Conservation (phyloP, 2,113 vertebrate genomes). For the Phasianus colchicus region DNA sequence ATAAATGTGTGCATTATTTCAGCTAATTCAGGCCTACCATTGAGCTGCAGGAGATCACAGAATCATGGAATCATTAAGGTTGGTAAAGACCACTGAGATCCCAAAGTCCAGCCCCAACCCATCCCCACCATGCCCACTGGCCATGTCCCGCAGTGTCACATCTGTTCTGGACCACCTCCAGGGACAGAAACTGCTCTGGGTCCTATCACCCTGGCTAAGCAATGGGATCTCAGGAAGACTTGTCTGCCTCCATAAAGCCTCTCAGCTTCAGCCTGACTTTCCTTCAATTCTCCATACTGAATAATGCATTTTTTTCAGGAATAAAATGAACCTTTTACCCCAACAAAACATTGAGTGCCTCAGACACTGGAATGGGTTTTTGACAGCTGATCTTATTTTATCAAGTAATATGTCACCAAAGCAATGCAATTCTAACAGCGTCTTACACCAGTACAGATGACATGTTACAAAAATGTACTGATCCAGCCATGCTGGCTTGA, state of each 20-base stretch:
- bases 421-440: not conserved
- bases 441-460: slow-evolving; percentile 16
- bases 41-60: not conserved
- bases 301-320: slow-evolving; percentile 14
- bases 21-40: not conserved
- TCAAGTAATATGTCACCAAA: slow-evolving; percentile 54
- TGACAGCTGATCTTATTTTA: slow-evolving; percentile 63
- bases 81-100: no score
- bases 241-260: not conserved
- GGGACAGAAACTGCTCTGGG: not conserved
- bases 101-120: no score
- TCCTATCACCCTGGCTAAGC: not conserved
- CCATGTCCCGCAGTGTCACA: no score
- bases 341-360: slow-evolving; percentile 8
- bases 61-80: no score
- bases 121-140: no score
- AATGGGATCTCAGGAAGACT: not conserved
- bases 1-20: rapidly evolving
- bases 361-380: slow-evolving; percentile 17
- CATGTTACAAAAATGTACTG: slow-evolving; percentile 25
- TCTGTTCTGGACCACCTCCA: no score
- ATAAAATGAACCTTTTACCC: not conserved
- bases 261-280: not conserved
- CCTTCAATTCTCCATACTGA: not conserved
- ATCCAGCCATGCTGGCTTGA: not conserved